Evolutionary conservation across 2,888 invertebrate species (phyloP).

Genomic region (Hirudinaria manillensis): DNA sequence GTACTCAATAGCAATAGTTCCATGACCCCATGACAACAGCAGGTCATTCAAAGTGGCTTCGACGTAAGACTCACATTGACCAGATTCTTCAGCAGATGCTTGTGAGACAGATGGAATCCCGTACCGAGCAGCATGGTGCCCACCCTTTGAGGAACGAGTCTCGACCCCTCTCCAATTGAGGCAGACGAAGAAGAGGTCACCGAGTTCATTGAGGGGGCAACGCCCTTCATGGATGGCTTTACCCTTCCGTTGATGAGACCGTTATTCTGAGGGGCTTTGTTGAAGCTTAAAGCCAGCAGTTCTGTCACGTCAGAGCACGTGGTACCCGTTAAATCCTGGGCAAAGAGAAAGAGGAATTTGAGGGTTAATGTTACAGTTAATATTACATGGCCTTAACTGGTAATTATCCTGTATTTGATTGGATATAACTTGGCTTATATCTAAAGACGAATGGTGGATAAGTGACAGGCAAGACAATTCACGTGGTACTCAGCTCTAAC

Average conservation of each 20-base stretch:
- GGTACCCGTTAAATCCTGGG: conserved; percentile 1
- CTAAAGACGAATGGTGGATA: no score
- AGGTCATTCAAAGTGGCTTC: not conserved
- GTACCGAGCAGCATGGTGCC: not conserved
- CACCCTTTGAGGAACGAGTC: not conserved
- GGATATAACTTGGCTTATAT: no score
- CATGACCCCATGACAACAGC: no score
- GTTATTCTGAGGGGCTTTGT: not conserved
- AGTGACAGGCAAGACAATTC: no score
- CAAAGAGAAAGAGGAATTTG: not conserved
- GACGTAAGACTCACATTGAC: not conserved
- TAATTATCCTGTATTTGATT: no score
- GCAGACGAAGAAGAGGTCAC: not conserved
- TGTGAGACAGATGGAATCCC: not conserved
- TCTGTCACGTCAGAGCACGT: conserved; percentile 4
- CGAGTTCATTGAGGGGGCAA: not conserved
- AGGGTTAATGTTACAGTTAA: not conserved
- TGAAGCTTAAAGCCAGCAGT: not conserved
- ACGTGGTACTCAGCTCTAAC: no score
- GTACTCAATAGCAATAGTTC: not conserved
- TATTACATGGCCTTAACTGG: no score
- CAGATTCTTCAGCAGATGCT: not conserved
- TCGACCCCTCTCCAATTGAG: not conserved
- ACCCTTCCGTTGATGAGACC: not conserved
- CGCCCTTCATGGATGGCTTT: not conserved